Evolutionary conservation across 2,888 invertebrate species (phyloP).

Genomic region (Biston betularia): DNA sequence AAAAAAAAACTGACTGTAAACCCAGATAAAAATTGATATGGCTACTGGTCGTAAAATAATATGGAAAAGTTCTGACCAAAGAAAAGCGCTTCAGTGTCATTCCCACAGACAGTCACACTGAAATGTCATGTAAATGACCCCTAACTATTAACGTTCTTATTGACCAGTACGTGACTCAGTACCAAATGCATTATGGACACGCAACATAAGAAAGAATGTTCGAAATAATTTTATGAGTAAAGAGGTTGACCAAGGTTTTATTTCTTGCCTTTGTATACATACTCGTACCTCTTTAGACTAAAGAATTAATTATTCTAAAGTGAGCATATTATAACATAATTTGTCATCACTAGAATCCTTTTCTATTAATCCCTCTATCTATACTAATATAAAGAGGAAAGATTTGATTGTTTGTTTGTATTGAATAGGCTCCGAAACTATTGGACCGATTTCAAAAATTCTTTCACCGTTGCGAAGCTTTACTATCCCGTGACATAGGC

Average conservation of each 20-base stretch:
- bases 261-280: constrained; percentile 5
- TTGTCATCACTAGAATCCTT: background rate
- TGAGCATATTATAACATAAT: background rate
- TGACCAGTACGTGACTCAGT: constrained; percentile 27
- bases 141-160: constrained; percentile 20
- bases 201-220: constrained; percentile 31
- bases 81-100: background rate
- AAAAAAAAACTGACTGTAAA: too few species aligned
- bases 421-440: too few species aligned
- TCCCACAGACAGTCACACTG: background rate
- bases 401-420: too few species aligned
- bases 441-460: too few species aligned
- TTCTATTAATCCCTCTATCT: too few species aligned
- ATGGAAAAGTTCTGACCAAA: background rate
- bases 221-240: constrained; percentile 30
- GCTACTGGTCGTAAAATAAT: background rate
- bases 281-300: background rate
- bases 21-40: background rate
- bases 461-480: too few species aligned
- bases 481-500: too few species aligned
- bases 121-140: constrained; percentile 10
- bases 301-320: constrained; percentile 8
- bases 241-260: constrained; percentile 15
- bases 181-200: constrained; percentile 30
- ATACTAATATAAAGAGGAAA: too few species aligned